Percentiles rank a stretch among this genome's conserved stretches.
Evolutionary conservation across 2,797 vertebrate genomes (phyloP).

Genomic region (Lacerta agilis): DNA sequence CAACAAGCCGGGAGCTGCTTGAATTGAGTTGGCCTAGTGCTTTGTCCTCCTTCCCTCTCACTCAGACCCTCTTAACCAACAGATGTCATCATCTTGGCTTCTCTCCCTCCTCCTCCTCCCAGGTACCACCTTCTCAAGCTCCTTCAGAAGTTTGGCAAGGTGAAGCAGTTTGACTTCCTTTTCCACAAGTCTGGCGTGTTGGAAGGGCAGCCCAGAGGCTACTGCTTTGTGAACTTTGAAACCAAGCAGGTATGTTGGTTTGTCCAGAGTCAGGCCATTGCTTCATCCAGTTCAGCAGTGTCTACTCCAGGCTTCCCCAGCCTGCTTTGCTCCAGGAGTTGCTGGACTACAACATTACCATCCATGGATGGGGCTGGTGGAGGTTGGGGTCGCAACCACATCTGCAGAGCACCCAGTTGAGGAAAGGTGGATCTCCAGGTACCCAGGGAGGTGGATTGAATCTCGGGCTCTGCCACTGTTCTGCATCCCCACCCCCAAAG

Average conservation of each 20-base stretch:
- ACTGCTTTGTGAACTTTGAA: conserved; percentile 98
- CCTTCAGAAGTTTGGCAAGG: conserved; percentile 95
- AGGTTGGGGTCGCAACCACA: no score
- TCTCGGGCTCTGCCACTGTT: not conserved
- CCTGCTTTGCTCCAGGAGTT: no score
- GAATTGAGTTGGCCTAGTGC: no score
- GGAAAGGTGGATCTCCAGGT: no score
- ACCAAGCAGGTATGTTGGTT: conserved; percentile 88
- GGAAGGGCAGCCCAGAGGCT: conserved; percentile 97
- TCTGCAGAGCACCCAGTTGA: no score
- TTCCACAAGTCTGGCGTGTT: conserved; percentile 97
- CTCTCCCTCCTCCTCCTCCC: conserved; percentile 39
- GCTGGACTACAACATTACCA: no score
- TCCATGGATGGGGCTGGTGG: no score
- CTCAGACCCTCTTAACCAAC: not conserved
- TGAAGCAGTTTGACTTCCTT: conserved; percentile 98
- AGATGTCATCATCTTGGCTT: not conserved
- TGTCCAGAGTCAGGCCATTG: not conserved
- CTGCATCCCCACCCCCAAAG: not conserved
- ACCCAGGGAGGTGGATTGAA: not conserved
- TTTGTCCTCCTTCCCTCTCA: not conserved
- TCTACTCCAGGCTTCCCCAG: no score
- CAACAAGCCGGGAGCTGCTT: no score
- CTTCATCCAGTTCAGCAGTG: not conserved
- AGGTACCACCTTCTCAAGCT: conserved; percentile 97